These are phyloP conservation scores for Helicoverpa assulta DNA, from an alignment of 2,888 invertebrate genomes.

Conservation along the genomic window DNA sequence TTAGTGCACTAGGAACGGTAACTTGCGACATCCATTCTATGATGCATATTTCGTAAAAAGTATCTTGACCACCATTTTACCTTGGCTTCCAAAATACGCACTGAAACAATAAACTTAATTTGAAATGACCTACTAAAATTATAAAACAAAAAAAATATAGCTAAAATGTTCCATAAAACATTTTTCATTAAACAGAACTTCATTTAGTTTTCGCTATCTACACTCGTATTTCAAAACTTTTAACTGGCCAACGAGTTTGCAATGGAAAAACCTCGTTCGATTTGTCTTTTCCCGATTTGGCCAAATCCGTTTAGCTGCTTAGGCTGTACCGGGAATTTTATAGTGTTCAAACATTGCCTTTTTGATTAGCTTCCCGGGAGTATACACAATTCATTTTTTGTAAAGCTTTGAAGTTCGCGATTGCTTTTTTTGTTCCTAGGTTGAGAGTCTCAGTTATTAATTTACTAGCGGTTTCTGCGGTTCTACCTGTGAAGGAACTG, in stretches of 20 bases:
- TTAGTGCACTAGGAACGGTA: too few species aligned
- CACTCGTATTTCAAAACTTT: constrained; percentile 49
- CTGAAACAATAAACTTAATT: neutral
- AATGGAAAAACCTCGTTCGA: constrained; percentile 56
- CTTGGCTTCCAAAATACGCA: too few species aligned
- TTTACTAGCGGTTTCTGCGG: too few species aligned
- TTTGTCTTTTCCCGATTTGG: constrained; percentile 49
- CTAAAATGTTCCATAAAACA: constrained; percentile 13
- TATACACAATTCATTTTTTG: constrained; percentile 20
- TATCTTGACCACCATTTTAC: too few species aligned
- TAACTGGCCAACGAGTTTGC: constrained; percentile 33
- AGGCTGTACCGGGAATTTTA: constrained; percentile 20
- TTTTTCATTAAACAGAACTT: constrained; percentile 44
- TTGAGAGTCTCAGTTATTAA: too few species aligned
- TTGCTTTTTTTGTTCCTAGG: neutral
- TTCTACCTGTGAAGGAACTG: too few species aligned
- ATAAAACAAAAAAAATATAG: neutral
- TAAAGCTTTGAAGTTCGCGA: neutral
- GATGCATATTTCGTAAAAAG: too few species aligned
- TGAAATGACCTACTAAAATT: neutral
- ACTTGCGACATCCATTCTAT: too few species aligned
- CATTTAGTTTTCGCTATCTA: constrained; percentile 42
- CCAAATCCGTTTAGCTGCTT: constrained; percentile 52
- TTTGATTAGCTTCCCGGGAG: constrained; percentile 32
- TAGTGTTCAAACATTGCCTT: constrained; percentile 14